phyloP scores from a whole-genome alignment of 2,797 vertebrate species.

The Sebastes alutus region DNA sequence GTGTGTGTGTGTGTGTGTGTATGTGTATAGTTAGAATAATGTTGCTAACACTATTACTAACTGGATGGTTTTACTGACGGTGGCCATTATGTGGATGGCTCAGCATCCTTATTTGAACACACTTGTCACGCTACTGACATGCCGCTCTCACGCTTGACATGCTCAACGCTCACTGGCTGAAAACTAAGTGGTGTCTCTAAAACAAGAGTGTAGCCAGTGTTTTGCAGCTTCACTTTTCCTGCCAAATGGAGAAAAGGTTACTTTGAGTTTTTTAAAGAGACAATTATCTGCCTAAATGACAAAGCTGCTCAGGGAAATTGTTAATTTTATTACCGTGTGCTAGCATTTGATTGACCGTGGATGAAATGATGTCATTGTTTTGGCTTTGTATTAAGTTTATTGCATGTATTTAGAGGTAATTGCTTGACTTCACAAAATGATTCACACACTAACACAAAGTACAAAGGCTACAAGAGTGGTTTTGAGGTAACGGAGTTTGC shows the following conservation, averaged over 20 bases:
- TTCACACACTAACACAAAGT: not conserved
- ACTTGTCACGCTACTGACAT: slow-evolving; percentile 77
- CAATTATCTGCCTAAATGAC: not conserved
- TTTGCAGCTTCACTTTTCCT: not conserved
- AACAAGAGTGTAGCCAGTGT: slow-evolving; percentile 33
- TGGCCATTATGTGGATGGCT: slow-evolving; percentile 79
- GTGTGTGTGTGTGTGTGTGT: slow-evolving; percentile 45
- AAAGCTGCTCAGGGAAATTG: not conserved
- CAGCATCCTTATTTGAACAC: slow-evolving; percentile 72
- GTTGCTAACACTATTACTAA: slow-evolving; percentile 78
- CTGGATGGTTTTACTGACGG: slow-evolving; percentile 78
- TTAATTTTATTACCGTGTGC: not conserved
- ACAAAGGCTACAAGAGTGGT: not conserved
- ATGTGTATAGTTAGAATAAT: slow-evolving; percentile 72
- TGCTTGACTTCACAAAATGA: not conserved
- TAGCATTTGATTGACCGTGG: not conserved
- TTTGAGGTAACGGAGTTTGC: not conserved
- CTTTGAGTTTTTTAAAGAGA: slow-evolving; percentile 3
- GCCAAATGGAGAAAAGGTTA: slow-evolving; percentile 37
- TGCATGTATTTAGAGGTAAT: slow-evolving; percentile 9
- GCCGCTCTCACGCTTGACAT: slow-evolving; percentile 71
- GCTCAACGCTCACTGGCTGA: slow-evolving; percentile 36
- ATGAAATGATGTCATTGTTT: slow-evolving; percentile 9
- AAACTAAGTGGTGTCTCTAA: slow-evolving; percentile 39
- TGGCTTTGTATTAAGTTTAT: not conserved